Percentiles rank a stretch among this genome's conserved stretches.
Evolutionary conservation across 2,888 invertebrate genomes (phyloP).

Genomic region (Clostera curtula): DNA sequence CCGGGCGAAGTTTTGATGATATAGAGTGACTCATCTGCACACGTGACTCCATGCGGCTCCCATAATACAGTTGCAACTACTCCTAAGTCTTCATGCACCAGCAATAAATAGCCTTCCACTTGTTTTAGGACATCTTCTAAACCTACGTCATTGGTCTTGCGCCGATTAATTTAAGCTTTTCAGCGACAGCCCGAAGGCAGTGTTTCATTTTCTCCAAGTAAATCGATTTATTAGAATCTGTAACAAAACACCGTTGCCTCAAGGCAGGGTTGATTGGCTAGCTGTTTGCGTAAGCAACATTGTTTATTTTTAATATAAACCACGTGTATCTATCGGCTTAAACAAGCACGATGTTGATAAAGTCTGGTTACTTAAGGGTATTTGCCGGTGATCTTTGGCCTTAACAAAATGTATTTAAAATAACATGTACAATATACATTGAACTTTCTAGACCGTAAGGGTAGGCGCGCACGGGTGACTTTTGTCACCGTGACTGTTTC

Average conservation of each 20-base stretch:
- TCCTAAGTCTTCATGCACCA: conserved; percentile 10
- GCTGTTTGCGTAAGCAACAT: not conserved
- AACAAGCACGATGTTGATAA: conserved; percentile 22
- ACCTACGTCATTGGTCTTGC: conserved; percentile 20
- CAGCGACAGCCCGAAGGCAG: conserved; percentile 15
- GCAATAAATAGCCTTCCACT: no score
- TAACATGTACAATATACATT: no score
- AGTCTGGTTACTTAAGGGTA: no score
- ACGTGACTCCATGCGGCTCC: conserved; percentile 60
- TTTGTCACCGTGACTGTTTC: no score
- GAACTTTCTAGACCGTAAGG: no score
- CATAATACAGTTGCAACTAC: conserved; percentile 40
- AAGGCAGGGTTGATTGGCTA: not conserved
- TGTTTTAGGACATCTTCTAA: conserved; percentile 15
- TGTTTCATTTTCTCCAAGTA: conserved; percentile 23
- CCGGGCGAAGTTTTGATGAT: conserved; percentile 52
- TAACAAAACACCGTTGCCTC: conserved; percentile 17
- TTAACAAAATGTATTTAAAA: no score
- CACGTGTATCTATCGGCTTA: conserved; percentile 27
- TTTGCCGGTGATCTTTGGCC: no score
- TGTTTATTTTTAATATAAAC: conserved; percentile 4
- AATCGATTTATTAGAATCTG: conserved; percentile 25
- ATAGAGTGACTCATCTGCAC: conserved; percentile 58
- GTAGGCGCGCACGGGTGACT: no score
- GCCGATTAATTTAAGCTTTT: conserved; percentile 31